These are phyloP conservation scores for Laterallus jamaicensis DNA, from an alignment of 2,113 vertebrate species.

Conservation along the genomic window DNA sequence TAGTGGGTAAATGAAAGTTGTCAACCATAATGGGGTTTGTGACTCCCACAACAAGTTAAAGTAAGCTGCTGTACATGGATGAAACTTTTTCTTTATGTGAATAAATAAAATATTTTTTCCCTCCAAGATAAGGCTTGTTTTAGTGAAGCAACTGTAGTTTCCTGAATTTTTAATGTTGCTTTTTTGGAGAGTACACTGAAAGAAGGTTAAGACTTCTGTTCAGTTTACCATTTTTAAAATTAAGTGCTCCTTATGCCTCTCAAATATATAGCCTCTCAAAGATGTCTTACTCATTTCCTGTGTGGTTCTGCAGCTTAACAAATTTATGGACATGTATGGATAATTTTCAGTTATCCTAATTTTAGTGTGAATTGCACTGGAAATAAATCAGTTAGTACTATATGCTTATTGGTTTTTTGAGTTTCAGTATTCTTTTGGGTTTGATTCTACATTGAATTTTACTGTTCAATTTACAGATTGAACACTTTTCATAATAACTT, in stretches of 20 bases:
- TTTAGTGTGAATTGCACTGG: background rate
- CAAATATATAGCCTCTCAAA: background rate
- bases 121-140: background rate
- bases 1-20: background rate
- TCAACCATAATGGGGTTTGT: background rate
- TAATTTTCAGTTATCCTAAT: background rate
- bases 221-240: background rate
- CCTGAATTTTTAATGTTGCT: background rate
- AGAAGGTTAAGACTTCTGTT: background rate
- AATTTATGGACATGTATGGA: background rate
- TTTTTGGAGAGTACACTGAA: background rate
- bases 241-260: background rate
- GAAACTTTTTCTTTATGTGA: background rate
- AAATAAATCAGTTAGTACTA: background rate
- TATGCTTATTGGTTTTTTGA: background rate
- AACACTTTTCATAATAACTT: background rate
- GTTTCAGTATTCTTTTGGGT: background rate
- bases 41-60: background rate
- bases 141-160: background rate
- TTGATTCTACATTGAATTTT: background rate
- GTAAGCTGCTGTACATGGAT: background rate
- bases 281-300: background rate
- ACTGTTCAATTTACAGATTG: background rate
- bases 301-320: background rate
- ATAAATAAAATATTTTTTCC: background rate